Conservation (phyloP, 1,140 invertebrate genomes). For the Halesus radiatus region DNA sequence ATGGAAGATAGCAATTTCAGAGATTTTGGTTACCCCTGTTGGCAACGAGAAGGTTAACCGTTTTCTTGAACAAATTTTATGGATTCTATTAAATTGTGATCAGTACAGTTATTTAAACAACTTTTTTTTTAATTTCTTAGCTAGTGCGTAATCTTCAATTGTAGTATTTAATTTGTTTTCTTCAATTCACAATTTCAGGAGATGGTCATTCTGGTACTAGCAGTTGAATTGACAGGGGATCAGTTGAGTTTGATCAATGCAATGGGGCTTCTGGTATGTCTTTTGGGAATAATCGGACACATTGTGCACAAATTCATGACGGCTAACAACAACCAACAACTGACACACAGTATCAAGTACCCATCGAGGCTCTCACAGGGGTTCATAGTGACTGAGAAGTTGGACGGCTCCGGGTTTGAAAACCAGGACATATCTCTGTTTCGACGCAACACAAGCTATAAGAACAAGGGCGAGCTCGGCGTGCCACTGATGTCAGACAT, state of each 20-base stretch:
- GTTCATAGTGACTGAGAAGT: constrained; percentile 49
- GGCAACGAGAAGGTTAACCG: no score
- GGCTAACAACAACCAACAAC: constrained; percentile 26
- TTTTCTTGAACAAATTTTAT: no score
- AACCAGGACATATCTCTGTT: constrained; percentile 59
- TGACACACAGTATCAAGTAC: constrained; percentile 60
- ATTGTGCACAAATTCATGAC: constrained; percentile 80
- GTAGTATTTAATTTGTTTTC: no score
- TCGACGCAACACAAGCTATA: constrained; percentile 57
- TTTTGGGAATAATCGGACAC: constrained; percentile 91
- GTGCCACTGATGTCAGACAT: constrained; percentile 63
- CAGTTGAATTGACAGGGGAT: constrained; percentile 89
- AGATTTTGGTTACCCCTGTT: no score
- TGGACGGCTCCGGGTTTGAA: constrained; percentile 58
- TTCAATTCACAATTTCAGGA: constrained; percentile 76
- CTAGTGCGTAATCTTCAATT: no score
- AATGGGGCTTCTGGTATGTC: constrained; percentile 88
- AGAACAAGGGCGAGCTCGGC: constrained; percentile 59
- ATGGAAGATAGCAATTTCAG: no score
- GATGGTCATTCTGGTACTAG: constrained; percentile 89
- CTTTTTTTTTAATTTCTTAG: no score
- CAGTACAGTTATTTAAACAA: no score
- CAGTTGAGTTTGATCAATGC: constrained; percentile 86
- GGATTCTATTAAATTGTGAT: no score
- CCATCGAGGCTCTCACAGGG: constrained; percentile 60